These are phyloP conservation scores for Geophilus truncorum DNA, from an alignment of 2,888 invertebrate species.

Conservation along the genomic window DNA sequence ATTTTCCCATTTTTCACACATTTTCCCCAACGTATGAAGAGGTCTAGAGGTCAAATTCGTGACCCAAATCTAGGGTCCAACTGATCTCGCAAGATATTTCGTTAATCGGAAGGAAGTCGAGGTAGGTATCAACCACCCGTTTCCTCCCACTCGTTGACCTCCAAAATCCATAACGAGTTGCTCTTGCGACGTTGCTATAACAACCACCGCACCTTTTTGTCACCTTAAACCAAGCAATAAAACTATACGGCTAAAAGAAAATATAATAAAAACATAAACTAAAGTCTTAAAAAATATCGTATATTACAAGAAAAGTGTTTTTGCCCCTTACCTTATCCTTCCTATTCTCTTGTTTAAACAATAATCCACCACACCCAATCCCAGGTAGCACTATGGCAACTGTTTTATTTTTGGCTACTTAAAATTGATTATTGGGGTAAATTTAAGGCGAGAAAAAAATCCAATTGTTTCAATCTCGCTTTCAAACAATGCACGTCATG, in stretches of 20 bases:
- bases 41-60: not conserved
- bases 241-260: too few species aligned
- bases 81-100: not conserved
- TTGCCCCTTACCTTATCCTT: not conserved
- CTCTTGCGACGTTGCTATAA: not conserved
- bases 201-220: not conserved
- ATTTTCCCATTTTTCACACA: not conserved
- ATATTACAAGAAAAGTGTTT: not conserved
- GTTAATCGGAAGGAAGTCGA: not conserved
- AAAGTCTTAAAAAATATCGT: not conserved
- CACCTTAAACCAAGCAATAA: not conserved
- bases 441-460: not conserved
- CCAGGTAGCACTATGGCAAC: slow-evolving; percentile 12
- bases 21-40: not conserved
- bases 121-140: not conserved
- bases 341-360: not conserved
- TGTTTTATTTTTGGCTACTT: slow-evolving; percentile 10
- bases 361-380: not conserved
- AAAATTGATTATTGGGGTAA: not conserved
- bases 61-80: not conserved
- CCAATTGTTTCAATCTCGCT: not conserved
- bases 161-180: not conserved
- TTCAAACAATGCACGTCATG: too few species aligned
- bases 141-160: slow-evolving; percentile 13
- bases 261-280: not conserved